These are phyloP conservation scores for Drosophila santomea DNA, from an alignment of 1,140 invertebrate species.

Conservation along the genomic window DNA sequence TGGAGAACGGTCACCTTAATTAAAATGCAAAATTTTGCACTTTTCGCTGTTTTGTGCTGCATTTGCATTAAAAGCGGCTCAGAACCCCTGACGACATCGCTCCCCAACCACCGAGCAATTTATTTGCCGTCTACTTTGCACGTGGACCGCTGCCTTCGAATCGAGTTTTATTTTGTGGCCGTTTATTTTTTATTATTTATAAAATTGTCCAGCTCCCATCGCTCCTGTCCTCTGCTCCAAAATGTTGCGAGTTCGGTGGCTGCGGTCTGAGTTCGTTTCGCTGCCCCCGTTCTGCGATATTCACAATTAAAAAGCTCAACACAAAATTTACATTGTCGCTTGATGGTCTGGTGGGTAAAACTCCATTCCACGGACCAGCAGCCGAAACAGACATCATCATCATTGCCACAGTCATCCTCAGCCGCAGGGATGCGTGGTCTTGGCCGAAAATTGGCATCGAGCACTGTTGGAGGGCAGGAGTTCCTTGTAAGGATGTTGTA, in stretches of 20 bases:
- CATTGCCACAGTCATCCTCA: constrained; percentile 25
- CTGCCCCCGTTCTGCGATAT: too few relatives aligned
- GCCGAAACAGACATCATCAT: constrained; percentile 53
- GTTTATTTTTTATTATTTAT: constrained; percentile 62
- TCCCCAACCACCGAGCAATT: constrained; percentile 66
- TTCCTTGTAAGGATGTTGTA: not conserved
- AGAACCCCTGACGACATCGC: constrained; percentile 57
- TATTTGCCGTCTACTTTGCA: constrained; percentile 78
- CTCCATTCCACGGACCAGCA: constrained; percentile 29
- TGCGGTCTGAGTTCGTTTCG: constrained; percentile 77
- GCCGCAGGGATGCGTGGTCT: not conserved
- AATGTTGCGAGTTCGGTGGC: constrained; percentile 58
- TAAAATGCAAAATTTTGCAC: constrained; percentile 84
- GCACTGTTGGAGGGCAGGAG: not conserved
- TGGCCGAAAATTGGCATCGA: not conserved
- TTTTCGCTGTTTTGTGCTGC: constrained; percentile 77
- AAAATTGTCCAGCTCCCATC: constrained; percentile 38
- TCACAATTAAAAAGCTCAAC: constrained; percentile 84
- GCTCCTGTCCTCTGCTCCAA: not conserved
- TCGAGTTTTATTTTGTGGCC: constrained; percentile 55
- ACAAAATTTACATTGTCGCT: constrained; percentile 83
- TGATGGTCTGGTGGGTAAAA: constrained; percentile 56
- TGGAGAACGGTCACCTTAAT: constrained; percentile 77
- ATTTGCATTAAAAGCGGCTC: constrained; percentile 77
- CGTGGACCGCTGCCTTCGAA: constrained; percentile 54